Conservation (phyloP, 2,797 vertebrate species). For the Sebastes wilsoni region DNA sequence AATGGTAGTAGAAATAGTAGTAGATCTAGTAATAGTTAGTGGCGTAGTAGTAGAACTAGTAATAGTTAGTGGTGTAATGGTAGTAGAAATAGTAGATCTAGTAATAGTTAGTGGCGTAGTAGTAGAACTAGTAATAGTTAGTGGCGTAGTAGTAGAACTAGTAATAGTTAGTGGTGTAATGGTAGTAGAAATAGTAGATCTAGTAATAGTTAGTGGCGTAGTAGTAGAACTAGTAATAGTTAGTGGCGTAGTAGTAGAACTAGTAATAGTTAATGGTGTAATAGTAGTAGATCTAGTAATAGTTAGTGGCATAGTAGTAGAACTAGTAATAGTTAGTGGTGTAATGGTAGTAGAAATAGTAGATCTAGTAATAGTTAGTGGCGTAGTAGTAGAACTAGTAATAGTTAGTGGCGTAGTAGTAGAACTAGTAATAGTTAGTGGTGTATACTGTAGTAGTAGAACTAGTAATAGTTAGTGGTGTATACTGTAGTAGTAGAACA, state of each 20-base stretch:
- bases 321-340: not conserved
- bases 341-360: not conserved
- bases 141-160: not conserved
- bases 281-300: not conserved
- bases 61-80: no score
- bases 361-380: not conserved
- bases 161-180: not conserved
- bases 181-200: fast-evolving
- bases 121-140: not conserved
- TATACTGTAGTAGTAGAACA: not conserved
- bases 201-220: not conserved
- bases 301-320: not conserved
- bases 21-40: no score
- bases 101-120: not conserved
- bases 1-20: no score
- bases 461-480: not conserved
- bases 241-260: not conserved
- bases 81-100: not conserved
- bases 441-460: not conserved
- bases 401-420: not conserved
- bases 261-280: no score
- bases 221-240: not conserved
- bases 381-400: not conserved
- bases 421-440: not conserved
- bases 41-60: no score